Evolutionary conservation across 2,888 invertebrate genomes (phyloP).

Genomic region (Apoda limacodes): DNA sequence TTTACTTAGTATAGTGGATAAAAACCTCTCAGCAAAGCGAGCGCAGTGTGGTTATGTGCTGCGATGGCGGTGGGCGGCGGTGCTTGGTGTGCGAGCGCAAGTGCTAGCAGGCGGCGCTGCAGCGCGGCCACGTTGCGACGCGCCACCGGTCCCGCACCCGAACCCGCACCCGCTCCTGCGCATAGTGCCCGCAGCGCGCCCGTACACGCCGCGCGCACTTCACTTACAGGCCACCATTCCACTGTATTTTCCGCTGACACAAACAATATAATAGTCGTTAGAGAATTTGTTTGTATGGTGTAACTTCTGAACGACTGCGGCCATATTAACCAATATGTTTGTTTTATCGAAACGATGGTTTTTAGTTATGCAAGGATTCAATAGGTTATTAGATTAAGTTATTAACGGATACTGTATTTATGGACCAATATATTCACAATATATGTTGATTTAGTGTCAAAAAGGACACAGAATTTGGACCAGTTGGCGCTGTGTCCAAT

Average conservation of each 20-base stretch:
- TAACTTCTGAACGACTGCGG: too few relatives aligned
- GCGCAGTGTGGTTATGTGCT: conserved; percentile 46
- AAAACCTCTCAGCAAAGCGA: conserved; percentile 53
- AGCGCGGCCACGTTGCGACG: conserved; percentile 52
- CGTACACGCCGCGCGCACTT: conserved; percentile 49
- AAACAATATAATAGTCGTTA: too few relatives aligned
- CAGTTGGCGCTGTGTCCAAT: too few relatives aligned
- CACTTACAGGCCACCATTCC: conserved; percentile 58
- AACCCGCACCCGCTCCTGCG: conserved; percentile 32
- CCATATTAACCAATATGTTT: too few relatives aligned
- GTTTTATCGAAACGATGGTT: too few relatives aligned
- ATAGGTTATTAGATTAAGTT: too few relatives aligned
- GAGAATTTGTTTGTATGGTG: too few relatives aligned
- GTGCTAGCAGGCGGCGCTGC: conserved; percentile 45
- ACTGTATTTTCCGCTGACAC: conserved; percentile 34
- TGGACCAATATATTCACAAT: too few relatives aligned
- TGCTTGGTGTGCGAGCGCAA: conserved; percentile 44
- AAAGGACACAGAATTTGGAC: too few relatives aligned
- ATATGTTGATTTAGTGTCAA: too few relatives aligned
- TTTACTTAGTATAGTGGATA: conserved; percentile 6
- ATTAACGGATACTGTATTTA: too few relatives aligned
- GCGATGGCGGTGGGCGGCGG: conserved; percentile 51
- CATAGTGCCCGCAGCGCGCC: conserved; percentile 42
- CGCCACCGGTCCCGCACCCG: conserved; percentile 28
- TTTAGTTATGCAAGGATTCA: too few relatives aligned